Percentiles rank a stretch among this genome's conserved stretches.
These are phyloP conservation scores for Macrophya annulata DNA, from an alignment of 2,888 invertebrate species.

Conservation along the genomic window DNA sequence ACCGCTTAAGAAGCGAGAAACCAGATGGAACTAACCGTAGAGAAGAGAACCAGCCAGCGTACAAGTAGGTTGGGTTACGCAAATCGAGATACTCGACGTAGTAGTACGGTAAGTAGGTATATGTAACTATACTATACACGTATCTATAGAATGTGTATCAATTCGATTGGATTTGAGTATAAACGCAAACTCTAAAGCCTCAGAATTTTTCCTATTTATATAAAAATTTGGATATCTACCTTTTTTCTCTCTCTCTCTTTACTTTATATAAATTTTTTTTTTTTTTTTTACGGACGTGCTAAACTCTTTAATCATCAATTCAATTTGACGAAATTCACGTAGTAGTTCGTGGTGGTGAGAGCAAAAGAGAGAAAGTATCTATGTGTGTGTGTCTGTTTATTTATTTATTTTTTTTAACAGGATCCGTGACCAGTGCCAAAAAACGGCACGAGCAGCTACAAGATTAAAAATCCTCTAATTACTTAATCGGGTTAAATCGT, in stretches of 20 bases:
- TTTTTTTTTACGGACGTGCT: background rate
- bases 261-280: too few species aligned
- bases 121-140: background rate
- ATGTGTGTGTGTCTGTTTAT: background rate
- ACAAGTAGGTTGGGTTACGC: constrained; percentile 51
- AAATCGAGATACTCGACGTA: constrained; percentile 47
- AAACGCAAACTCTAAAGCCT: background rate
- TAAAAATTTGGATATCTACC: background rate
- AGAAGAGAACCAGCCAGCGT: background rate
- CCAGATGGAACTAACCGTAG: constrained; percentile 49
- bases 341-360: background rate
- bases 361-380: background rate
- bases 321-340: background rate
- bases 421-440: constrained; percentile 53
- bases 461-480: constrained; percentile 77
- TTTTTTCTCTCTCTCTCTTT: background rate
- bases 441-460: constrained; percentile 64
- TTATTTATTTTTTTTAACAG: constrained; percentile 1
- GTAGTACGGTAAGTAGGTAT: background rate
- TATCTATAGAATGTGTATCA: background rate
- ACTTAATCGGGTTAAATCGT: constrained; percentile 76
- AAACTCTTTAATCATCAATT: constrained; percentile 43
- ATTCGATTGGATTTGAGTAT: background rate
- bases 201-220: background rate
- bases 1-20: constrained; percentile 52